Evolutionary conservation across 2,113 vertebrate species (phyloP).

Genomic region (Oreochromis niloticus): DNA sequence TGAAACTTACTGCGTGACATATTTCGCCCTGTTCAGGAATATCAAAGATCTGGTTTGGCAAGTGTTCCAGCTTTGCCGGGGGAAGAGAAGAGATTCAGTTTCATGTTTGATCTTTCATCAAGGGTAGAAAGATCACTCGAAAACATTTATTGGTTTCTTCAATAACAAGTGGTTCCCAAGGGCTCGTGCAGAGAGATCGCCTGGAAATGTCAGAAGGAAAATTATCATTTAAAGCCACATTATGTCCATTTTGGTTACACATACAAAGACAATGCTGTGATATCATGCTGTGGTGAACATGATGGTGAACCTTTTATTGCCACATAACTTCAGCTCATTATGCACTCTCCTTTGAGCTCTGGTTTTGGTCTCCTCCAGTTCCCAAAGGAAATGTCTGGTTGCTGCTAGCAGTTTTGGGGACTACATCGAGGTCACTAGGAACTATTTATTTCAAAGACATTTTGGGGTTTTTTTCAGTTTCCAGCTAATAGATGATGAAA

Average conservation of each 20-base stretch:
- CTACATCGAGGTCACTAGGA: rapidly evolving
- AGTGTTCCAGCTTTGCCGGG: background rate
- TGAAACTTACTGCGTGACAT: background rate
- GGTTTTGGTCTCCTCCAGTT: background rate
- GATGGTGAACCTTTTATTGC: background rate
- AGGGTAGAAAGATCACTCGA: background rate
- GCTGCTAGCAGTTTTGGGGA: background rate
- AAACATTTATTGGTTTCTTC: background rate
- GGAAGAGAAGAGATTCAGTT: background rate
- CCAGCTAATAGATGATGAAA: background rate
- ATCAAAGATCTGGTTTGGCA: background rate
- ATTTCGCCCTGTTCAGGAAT: background rate
- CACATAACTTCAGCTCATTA: background rate
- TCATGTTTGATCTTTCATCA: background rate
- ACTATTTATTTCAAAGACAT: background rate
- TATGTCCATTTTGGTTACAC: background rate
- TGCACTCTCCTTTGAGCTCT: background rate
- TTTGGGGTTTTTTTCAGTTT: background rate
- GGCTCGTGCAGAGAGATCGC: background rate
- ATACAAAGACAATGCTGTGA: background rate
- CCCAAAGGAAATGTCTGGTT: background rate
- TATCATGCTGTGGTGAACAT: background rate
- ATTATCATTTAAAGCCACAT: background rate
- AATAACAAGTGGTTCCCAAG: rapidly evolving
- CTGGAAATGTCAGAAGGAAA: background rate